Base-by-base conservation (phyloP, 2,113 vertebrate species). In the Peromyscus maniculatus region DNA sequence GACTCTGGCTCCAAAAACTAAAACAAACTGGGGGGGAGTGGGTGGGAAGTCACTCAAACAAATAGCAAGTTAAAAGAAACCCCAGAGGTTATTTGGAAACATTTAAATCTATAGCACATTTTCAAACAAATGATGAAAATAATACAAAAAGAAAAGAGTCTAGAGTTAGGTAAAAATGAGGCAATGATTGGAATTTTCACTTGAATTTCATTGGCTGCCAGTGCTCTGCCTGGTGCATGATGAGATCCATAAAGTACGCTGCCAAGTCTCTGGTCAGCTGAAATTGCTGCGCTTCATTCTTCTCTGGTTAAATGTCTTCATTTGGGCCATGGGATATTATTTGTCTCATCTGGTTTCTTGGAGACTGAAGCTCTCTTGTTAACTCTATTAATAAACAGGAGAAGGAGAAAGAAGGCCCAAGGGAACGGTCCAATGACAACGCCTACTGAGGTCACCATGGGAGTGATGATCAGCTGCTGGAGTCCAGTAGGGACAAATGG, bases 331-430 rank as follows among this genome's bases (percentile, higher is more conserved):
- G 83, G 71, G 95, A 96, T 94, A 59, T 95, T 97, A 94, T 97
- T 97, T 98, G 97, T 98, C 97, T 98, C 95, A 95, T 98, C 96
- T 97, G 95, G 97, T 97, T 97, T 98, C 96, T 97, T 97, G 69
- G 97, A 98, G 91, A 98, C 97, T 87, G 69, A 69, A 91, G 91
- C 64, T 80, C 94, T 97, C 94, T 94, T 93, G 75, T 93, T 96
- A 91, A 93, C 91, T 89, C 24, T 77, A n/a, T 57, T 91, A 96
- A 94, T 94, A 97, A 96, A 93, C 24, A 94, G 84, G 94, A 64
- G 80, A 93, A 90, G 66, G 57, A 83, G 82, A 88, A 66, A 93
- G 94, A 92, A 64, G 59, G n/a, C 67, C 59, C 75, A 13, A 19
- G 77, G 46, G 62, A 91, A 89, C n/a, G 3, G 5, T 78, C 59